A percentile compares a stretch with the other conserved stretches of the same genome.
phyloP scores from a whole-genome alignment of 2,888 invertebrate genomes.

The Eulithis testata region DNA sequence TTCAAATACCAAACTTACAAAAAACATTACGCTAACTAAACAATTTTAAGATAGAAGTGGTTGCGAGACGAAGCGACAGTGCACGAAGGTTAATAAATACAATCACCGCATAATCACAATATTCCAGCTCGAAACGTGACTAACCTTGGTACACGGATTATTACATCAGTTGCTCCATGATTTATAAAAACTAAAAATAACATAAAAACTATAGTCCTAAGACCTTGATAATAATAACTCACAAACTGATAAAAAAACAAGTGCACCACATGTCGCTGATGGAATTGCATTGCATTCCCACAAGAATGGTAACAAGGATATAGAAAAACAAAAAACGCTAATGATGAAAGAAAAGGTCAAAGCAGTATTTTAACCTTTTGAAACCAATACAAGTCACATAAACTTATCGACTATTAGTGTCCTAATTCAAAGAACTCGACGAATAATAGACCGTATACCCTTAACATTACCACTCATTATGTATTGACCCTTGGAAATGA shows the following conservation, averaged over 20 bases:
- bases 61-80: conserved; percentile 41
- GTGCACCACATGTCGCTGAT: conserved; percentile 16
- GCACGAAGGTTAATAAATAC: conserved; percentile 64
- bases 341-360: conserved; percentile 34
- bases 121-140: conserved; percentile 56
- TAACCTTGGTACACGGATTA: conserved; percentile 56
- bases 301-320: conserved; percentile 19
- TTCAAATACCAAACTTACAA: not conserved
- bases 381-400: conserved; percentile 34
- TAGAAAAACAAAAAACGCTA: conserved; percentile 28
- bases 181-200: conserved; percentile 46
- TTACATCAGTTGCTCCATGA: conserved; percentile 48
- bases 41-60: conserved; percentile 16
- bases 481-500: conserved; percentile 37
- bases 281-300: conserved; percentile 22
- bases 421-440: conserved; percentile 29
- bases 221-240: conserved; percentile 33
- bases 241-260: conserved; percentile 29
- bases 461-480: conserved; percentile 38
- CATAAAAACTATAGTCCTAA: conserved; percentile 31
- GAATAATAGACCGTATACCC: conserved; percentile 32
- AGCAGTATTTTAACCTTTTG: conserved; percentile 30
- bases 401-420: conserved; percentile 36
- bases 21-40: not conserved
- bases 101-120: conserved; percentile 56